Conservation (phyloP, 1,140 invertebrate species). For the Zaprionus ghesquierei region DNA sequence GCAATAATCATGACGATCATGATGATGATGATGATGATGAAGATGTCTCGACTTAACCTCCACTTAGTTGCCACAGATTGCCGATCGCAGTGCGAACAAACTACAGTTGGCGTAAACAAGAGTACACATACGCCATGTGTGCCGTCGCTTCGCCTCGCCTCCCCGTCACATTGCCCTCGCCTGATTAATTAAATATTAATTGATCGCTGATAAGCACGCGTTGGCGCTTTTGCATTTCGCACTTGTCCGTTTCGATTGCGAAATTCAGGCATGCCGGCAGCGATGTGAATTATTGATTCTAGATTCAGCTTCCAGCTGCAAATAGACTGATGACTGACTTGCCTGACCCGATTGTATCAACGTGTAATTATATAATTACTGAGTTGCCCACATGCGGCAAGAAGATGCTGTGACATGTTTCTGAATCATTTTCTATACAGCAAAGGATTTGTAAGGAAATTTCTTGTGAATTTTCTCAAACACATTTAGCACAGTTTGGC, state of each 20-base stretch:
- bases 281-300: slow-evolving; percentile 11
- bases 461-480: neutral
- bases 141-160: slow-evolving; percentile 2
- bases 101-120: slow-evolving; percentile 28
- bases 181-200: slow-evolving; percentile 82
- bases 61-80: slow-evolving; percentile 28
- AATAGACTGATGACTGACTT: neutral
- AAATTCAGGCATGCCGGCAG: neutral
- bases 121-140: slow-evolving; percentile 60
- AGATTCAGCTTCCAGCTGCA: neutral
- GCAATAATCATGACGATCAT: slow-evolving; percentile 23
- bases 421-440: neutral
- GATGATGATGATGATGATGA: slow-evolving; percentile 4
- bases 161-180: slow-evolving; percentile 20
- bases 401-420: neutral
- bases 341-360: neutral
- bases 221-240: slow-evolving; percentile 48
- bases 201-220: slow-evolving; percentile 69
- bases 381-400: neutral
- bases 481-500: neutral
- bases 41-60: slow-evolving; percentile 52
- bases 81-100: too few species aligned
- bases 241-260: slow-evolving; percentile 19
- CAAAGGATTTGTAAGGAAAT: neutral
- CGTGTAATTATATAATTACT: neutral